phyloP scores from a whole-genome alignment of 2,888 invertebrate genomes.

The Laothoe populi region DNA sequence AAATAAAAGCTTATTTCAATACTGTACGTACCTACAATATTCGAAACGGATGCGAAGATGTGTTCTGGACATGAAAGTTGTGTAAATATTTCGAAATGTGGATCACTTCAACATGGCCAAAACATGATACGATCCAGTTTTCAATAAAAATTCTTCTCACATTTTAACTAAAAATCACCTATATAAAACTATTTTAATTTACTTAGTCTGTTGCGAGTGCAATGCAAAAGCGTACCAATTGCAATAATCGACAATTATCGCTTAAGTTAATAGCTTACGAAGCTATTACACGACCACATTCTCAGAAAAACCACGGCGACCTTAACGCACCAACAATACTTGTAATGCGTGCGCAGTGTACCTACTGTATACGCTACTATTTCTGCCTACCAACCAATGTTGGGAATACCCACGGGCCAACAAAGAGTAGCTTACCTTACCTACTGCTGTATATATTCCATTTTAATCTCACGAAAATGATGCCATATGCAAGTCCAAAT shows the following conservation, averaged over 20 bases:
- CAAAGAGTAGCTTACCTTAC: neutral
- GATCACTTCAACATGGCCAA: neutral
- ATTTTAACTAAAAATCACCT: slow-evolving; percentile 28
- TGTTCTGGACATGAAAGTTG: neutral
- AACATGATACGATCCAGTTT: slow-evolving; percentile 3
- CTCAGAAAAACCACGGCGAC: slow-evolving; percentile 53
- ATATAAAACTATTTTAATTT: slow-evolving; percentile 35
- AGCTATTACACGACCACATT: slow-evolving; percentile 48
- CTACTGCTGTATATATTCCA: slow-evolving; percentile 1
- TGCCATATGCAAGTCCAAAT: neutral
- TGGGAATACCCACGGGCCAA: slow-evolving; percentile 28
- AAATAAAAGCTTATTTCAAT: too few species aligned
- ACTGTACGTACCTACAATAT: neutral
- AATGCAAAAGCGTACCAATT: slow-evolving; percentile 44
- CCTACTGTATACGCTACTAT: neutral
- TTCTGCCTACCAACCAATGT: neutral
- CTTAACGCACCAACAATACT: slow-evolving; percentile 43
- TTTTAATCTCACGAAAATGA: neutral
- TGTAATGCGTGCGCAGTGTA: slow-evolving; percentile 27
- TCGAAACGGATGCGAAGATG: neutral
- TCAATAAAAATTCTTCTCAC: slow-evolving; percentile 31
- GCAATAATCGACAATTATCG: slow-evolving; percentile 53
- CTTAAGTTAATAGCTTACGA: slow-evolving; percentile 50
- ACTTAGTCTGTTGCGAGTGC: slow-evolving; percentile 36
- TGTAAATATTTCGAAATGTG: neutral